Evolutionary conservation across 1,140 invertebrate genomes (phyloP), one percentile per base, ranked within the genome.

Genomic region (Lasioglossum baleicum): DNA sequence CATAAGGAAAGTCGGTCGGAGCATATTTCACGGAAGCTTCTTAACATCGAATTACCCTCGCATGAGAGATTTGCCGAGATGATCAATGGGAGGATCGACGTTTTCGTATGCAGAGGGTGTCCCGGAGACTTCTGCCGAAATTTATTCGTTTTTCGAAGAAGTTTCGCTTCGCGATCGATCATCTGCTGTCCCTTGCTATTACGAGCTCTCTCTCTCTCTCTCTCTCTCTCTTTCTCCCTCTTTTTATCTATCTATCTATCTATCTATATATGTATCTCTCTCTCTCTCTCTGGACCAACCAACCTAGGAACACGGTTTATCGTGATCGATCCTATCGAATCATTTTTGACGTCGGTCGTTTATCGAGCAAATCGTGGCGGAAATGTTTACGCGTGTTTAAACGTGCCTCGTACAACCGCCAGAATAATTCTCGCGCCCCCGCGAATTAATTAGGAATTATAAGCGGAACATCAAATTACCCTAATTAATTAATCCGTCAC

Each of bases 331-430:
- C 17, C 51, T 20, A 15, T 53, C 51, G 51, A 2, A 40, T 42
- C 0, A 31, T 48, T 48, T n/a, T 22, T 56, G 48, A 35, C 17
- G 51, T 48, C 2, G 10, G 31, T n/a, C n/a, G 63, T 40, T 56
- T 40, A 44, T 7, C 22, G 20, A 35, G 15, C 74, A 13, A 60
- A 48, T 26, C 17, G 42, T 61, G 35, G 15, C 40, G 42, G 42
- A 72, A n/a, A 31, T 26, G 68, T 64, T 48, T 20, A 61, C 40
- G 58, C 40, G 68, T 76, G 75, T 76, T 76, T 76, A 76, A 66
- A 64, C 61, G 31, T 17, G 22, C 5, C 8, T 4, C 15, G 61
- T 40, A 40, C 35, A 64, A 20, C 10, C 31, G 15, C 22, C 31
- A 15, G 6, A 40, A 64, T 64, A 64, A 64, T 40, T 64, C 31